Percentiles rank a stretch among this genome's conserved stretches.
phyloP scores from a whole-genome alignment of 2,888 invertebrate genomes.

The Strigamia transsilvanica region DNA sequence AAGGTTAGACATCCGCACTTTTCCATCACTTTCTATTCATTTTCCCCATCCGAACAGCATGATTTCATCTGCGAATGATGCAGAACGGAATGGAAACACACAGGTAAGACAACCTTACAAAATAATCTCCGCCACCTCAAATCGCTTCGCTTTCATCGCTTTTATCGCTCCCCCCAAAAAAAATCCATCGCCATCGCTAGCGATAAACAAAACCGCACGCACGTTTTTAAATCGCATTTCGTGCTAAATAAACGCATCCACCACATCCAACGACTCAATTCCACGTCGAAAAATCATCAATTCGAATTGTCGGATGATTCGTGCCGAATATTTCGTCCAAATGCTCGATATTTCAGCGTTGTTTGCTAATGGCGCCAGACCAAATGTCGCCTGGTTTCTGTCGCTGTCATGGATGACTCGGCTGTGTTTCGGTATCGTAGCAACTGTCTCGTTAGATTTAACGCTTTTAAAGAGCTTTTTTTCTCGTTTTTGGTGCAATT shows the following conservation, averaged over 20 bases:
- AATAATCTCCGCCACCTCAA: background rate
- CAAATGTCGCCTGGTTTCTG: constrained; percentile 17
- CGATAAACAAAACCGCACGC: too few relatives aligned
- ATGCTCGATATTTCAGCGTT: background rate
- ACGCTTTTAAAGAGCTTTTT: too few relatives aligned
- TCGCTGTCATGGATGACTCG: background rate
- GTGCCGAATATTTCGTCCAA: background rate
- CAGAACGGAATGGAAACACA: constrained; percentile 50
- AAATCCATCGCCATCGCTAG: background rate
- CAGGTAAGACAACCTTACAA: constrained; percentile 19
- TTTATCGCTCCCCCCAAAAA: too few relatives aligned
- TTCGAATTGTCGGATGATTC: too few relatives aligned
- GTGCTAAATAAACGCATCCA: background rate
- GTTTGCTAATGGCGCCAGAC: constrained; percentile 9
- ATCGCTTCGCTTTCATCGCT: too few relatives aligned
- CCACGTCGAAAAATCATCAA: too few relatives aligned
- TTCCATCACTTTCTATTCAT: background rate
- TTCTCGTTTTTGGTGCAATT: too few relatives aligned
- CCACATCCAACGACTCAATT: too few relatives aligned
- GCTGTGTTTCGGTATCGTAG: background rate
- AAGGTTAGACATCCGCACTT: background rate
- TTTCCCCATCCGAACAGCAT: constrained; percentile 39
- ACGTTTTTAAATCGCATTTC: too few relatives aligned
- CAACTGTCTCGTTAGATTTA: background rate
- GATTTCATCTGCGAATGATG: constrained; percentile 46